Conservation (phyloP, 2,113 vertebrate species). For the Pomatostomus ruficeps region DNA sequence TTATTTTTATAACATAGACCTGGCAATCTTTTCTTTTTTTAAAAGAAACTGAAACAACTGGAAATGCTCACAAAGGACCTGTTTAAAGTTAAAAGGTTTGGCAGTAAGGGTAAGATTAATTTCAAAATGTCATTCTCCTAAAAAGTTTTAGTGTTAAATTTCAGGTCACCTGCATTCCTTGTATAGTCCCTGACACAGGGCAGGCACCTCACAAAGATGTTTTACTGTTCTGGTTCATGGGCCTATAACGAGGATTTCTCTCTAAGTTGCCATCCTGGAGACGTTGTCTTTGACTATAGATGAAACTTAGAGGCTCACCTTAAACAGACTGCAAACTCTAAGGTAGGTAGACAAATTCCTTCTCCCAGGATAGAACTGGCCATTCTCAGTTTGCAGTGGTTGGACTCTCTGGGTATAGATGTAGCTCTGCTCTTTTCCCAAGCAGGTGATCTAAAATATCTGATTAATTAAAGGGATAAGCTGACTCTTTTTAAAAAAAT, state of each 20-base stretch:
- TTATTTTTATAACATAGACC: neutral
- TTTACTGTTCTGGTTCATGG: neutral
- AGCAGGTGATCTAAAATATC: neutral
- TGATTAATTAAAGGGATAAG: neutral
- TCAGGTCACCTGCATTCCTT: neutral
- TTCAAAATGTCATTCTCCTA: neutral
- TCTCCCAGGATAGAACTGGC: neutral
- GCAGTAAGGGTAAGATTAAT: neutral
- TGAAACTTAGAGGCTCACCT: neutral
- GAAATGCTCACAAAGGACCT: neutral
- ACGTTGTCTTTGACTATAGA: neutral
- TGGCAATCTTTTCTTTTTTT: neutral
- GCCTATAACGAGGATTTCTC: neutral
- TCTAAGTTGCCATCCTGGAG: neutral
- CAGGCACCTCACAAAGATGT: rapidly evolving
- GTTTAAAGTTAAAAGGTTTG: neutral
- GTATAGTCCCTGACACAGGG: neutral
- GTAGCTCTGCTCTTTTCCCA: neutral
- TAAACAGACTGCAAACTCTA: neutral
- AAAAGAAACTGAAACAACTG: neutral
- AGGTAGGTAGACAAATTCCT: neutral
- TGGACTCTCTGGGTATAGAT: neutral
- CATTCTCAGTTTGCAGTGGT: neutral
- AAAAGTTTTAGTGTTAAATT: neutral
- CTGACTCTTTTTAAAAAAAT: neutral